These are phyloP conservation scores for Alectura lathami DNA, from an alignment of 2,113 vertebrate genomes.

Conservation along the genomic window DNA sequence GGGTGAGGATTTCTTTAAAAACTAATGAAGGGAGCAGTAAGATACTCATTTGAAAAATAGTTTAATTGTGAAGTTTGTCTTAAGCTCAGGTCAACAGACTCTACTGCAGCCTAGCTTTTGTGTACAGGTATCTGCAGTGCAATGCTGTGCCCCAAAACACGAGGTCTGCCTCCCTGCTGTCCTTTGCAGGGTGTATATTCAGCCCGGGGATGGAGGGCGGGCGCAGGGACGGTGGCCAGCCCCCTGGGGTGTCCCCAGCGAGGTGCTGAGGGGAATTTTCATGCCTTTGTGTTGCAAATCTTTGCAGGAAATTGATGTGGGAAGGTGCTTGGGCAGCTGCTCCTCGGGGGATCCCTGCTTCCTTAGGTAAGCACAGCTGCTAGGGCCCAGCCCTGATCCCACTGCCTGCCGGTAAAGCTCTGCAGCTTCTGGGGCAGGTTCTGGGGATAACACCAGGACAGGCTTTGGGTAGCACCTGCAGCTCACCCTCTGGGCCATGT, in stretches of 20 bases:
- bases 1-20: neutral
- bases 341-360: slow-evolving; percentile 80
- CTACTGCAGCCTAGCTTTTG: neutral
- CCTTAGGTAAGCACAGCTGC: slow-evolving; percentile 84
- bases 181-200: neutral
- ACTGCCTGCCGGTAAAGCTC: accelerated
- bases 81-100: neutral
- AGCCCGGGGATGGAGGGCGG: slow-evolving; percentile 2
- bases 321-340: slow-evolving; percentile 86
- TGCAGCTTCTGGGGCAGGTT: neutral
- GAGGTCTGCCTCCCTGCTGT: neutral
- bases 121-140: neutral
- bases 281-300: slow-evolving; percentile 87
- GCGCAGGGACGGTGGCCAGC: accelerated
- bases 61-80: neutral
- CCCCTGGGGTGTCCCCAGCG: slow-evolving; percentile 21
- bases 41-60: neutral
- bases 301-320: slow-evolving; percentile 88
- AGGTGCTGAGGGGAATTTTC: slow-evolving; percentile 61
- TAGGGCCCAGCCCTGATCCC: neutral
- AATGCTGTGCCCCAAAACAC: neutral
- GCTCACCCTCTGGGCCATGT: neutral
- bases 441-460: neutral
- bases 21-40: neutral
- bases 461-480: neutral